Base-by-base conservation (phyloP, 2,888 invertebrate species). In the Orchesella flavescens region DNA sequence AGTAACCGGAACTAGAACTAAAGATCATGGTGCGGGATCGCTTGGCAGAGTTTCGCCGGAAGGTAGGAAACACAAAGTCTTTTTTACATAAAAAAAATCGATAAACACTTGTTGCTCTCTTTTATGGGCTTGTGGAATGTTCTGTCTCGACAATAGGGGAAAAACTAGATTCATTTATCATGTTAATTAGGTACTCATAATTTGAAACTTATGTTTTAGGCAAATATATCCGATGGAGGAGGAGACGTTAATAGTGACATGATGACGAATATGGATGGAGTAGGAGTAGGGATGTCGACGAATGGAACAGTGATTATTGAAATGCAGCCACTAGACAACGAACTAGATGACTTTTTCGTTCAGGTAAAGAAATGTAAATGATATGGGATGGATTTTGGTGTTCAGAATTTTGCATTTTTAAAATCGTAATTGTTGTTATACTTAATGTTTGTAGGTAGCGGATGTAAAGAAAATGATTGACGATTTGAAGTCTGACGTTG, bases 391-490 rank as follows among this genome's bases (percentile, higher is more conserved):
- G 49, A 49, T 49, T 3, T 49, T 49, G n/a, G n/a, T 44, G 12
- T 44, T 44, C 44, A 9, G 7, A 44, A 44, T 7, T 12, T 44
- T 44, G 12, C 9, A 9, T 44, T 9, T 44, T 44, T 44, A 12
- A 9, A 12, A 44, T 43, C 15, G 57, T 71, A 59, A 55, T 59
- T 65, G 43, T 15, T 75, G n/a, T n/a, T n/a, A n/a, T 12, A 3
- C 1, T 3, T 49, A n/a, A 34, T 34, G 7, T 34, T 49, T 49
- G 12, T 34, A 91, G 91, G 91, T 89, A 15, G 90, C 90, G 79
- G 89, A 90, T 85, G 89, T 90, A 83, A 90, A 90, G 5, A 89
- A 84, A 55, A 84, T 90, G 81, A 90, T 90, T n/a, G 89, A 90
- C 34, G 88, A 90, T 24, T 88, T 91, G 63, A 87, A 88, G 24